Base-by-base conservation (phyloP, 1,140 invertebrate species). In the Luehdorfia chinensis region DNA sequence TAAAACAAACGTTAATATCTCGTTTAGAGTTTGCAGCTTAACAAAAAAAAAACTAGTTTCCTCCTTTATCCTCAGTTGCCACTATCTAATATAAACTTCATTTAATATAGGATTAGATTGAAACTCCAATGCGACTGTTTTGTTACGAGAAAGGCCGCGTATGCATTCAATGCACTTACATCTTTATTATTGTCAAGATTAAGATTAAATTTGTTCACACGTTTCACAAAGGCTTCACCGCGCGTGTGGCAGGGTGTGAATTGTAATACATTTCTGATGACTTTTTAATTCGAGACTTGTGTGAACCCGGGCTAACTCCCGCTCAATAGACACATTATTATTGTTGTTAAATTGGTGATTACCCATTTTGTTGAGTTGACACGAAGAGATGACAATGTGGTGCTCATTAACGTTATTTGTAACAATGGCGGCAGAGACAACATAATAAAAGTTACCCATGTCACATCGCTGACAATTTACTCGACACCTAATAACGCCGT, bases 241-340 rank as follows among this genome's bases (percentile, higher is more conserved):
- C 66, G 62, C 66, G 69, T 74, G 75, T 77, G 75, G 75, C 49
- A 66, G 75, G 64, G 71, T 66, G 66, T 74, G 66, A 68, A 61
- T 48, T 64, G 61, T 80, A 84, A 84, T 84, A 79, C 64, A 67
- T 77, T 84, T 76, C 59, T 84, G 78, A 84, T 76, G 78, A 50
- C 60, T 74, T 83, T 84, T 79, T 84, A 84, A 84, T 84, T 77
- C 67, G 59, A 59, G 31, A 50, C 57, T 59, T 71, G 73, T 81
- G 79, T 81, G 79, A 84, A 73, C 27, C 31, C 27, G 34, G 16
- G 23, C 39, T 43, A 30, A 75, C 72, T 74, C 74, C 63, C 64
- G 69, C 74, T 63, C 74, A 68, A 55, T 81, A 72, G 63, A 80
- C 66, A 77, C 72, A 79, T 77, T 77, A 75, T 36, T 16, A 19